Evolutionary conservation across 2,797 vertebrate species (phyloP).

Genomic region (Melanotaenia trifasciata): DNA sequence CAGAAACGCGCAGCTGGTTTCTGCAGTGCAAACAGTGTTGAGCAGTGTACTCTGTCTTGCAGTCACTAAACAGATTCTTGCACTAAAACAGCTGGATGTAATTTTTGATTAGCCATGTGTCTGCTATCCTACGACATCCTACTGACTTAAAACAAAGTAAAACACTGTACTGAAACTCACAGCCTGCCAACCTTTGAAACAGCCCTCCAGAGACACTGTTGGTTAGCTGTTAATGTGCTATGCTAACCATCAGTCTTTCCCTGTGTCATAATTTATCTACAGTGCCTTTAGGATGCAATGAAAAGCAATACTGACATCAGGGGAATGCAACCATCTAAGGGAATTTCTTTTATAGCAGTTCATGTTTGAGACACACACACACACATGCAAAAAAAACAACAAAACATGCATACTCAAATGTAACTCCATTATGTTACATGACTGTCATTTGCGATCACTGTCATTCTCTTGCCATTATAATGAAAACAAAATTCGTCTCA

Average conservation of each 20-base stretch:
- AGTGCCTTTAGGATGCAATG: conserved; percentile 10
- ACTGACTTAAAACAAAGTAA: conserved; percentile 30
- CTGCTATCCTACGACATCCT: conserved; percentile 24
- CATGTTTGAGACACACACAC: conserved; percentile 15
- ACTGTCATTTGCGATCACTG: conserved; percentile 26
- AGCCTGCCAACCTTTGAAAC: conserved; percentile 53
- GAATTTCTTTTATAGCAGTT: conserved; percentile 5
- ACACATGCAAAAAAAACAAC: not conserved
- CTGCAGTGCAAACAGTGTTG: not conserved
- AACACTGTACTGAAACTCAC: conserved; percentile 43
- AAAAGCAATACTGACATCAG: conserved; percentile 9
- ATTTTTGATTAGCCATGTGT: conserved; percentile 39
- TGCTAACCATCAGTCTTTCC: conserved; percentile 5
- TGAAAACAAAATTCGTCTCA: conserved; percentile 13
- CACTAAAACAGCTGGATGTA: conserved; percentile 30
- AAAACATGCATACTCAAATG: not conserved
- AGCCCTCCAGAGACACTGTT: conserved; percentile 20
- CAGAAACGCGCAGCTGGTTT: too few relatives aligned
- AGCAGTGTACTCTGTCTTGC: not conserved
- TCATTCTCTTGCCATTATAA: not conserved
- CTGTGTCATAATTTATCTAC: conserved; percentile 8
- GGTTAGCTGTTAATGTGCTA: conserved; percentile 39
- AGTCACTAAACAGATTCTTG: conserved; percentile 15
- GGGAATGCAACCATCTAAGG: conserved; percentile 5
- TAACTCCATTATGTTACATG: conserved; percentile 28